Percentiles rank a stretch among this genome's conserved stretches.
phyloP scores from a whole-genome alignment of 2,888 invertebrate genomes.

The Pteria penguin region DNA sequence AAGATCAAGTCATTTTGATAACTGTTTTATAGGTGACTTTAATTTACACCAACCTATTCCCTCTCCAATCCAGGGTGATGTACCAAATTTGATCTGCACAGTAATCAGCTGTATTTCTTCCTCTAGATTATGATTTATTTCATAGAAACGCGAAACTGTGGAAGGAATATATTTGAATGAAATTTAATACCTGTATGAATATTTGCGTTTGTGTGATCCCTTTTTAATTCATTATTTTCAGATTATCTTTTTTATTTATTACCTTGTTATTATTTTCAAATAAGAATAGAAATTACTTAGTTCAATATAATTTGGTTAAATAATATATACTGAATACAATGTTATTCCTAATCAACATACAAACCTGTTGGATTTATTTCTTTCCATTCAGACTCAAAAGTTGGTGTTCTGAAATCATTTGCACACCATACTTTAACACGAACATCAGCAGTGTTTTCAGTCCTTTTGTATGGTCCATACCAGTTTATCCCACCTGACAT shows the following conservation, averaged over 20 bases:
- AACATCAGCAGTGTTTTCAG: not conserved
- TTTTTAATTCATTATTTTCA: too few relatives aligned
- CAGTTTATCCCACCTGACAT: not conserved
- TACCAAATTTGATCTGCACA: not conserved
- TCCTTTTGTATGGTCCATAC: not conserved
- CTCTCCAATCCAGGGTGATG: not conserved
- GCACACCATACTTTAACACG: not conserved
- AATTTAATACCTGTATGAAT: too few relatives aligned
- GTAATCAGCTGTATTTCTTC: not conserved
- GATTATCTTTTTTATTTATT: too few relatives aligned
- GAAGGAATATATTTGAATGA: too few relatives aligned
- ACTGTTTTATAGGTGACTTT: too few relatives aligned
- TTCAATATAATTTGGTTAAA: too few relatives aligned
- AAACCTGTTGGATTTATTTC: not conserved
- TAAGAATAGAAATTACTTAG: too few relatives aligned
- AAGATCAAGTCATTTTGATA: too few relatives aligned
- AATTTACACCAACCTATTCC: not conserved
- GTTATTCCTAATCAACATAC: too few relatives aligned
- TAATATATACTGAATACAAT: too few relatives aligned
- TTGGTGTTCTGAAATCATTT: not conserved
- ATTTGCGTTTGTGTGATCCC: too few relatives aligned
- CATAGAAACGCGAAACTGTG: not conserved
- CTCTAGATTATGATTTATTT: not conserved
- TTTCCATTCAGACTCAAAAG: not conserved
- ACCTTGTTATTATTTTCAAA: too few relatives aligned